phyloP scores from a whole-genome alignment of 2,113 vertebrate species.

The Regulus satrapa region DNA sequence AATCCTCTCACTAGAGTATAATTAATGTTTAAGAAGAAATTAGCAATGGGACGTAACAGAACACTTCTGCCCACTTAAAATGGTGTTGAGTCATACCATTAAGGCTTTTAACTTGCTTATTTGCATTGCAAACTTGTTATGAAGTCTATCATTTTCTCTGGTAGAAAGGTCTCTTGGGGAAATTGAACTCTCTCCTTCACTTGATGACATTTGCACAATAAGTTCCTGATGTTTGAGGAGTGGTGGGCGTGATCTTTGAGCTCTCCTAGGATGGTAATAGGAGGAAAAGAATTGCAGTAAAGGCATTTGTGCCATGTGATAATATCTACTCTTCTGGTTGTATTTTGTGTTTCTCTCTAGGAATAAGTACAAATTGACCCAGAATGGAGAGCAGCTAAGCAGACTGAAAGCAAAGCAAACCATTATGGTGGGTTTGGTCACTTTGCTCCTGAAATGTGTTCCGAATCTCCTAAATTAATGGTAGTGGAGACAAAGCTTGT shows the following conservation, averaged over 20 bases:
- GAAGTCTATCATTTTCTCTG: slow-evolving; percentile 33
- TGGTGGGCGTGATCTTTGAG: neutral
- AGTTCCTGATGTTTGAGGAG: neutral
- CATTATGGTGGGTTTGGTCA: neutral
- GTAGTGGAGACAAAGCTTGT: neutral
- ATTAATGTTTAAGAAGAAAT: slow-evolving; percentile 36
- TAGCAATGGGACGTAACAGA: neutral
- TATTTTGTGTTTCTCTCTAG: neutral
- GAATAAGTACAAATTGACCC: neutral
- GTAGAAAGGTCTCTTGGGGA: slow-evolving; percentile 14
- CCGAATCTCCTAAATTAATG: neutral
- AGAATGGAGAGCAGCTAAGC: neutral
- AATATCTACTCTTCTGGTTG: neutral
- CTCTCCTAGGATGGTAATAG: neutral
- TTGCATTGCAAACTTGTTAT: slow-evolving; percentile 28
- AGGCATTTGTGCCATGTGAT: neutral
- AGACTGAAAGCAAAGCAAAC: neutral
- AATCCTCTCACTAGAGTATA: neutral
- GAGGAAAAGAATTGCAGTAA: neutral
- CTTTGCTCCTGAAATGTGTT: neutral
- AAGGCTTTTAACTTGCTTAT: slow-evolving; percentile 41
- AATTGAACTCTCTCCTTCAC: neutral
- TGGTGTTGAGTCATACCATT: slow-evolving; percentile 35
- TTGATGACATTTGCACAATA: slow-evolving; percentile 1
- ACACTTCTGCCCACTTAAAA: slow-evolving; percentile 36